Percentiles rank a stretch among this genome's conserved stretches.
Conservation (phyloP, 2,888 invertebrate species). For the Lucinisca nassula region DNA sequence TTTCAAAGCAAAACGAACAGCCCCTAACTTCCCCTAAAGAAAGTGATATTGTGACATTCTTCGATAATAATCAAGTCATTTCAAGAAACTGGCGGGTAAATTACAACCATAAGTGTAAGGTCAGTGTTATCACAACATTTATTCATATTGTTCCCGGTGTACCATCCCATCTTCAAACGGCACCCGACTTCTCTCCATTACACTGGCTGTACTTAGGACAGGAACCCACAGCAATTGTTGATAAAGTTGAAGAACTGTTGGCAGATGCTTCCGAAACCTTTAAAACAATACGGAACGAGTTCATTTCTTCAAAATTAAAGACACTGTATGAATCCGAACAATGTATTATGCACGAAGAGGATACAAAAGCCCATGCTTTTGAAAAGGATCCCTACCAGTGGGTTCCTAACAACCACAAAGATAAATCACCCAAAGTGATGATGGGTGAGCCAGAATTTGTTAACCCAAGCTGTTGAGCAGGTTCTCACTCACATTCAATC, state of each 20-base stretch:
- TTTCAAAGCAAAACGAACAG: background rate
- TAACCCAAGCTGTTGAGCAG: constrained; percentile 27
- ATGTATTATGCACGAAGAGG: background rate
- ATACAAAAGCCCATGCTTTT: background rate
- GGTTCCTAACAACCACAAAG: background rate
- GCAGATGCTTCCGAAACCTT: background rate
- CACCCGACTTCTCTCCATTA: background rate
- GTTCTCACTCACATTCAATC: background rate
- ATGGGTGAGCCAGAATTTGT: constrained; percentile 34
- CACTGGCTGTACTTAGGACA: background rate
- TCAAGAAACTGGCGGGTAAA: background rate
- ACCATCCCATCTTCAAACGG: background rate
- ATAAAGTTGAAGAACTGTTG: background rate
- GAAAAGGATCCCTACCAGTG: background rate
- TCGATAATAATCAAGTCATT: background rate
- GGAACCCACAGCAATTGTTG: background rate
- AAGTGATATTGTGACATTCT: background rate
- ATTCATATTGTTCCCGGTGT: background rate
- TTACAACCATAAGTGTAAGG: background rate
- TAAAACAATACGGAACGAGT: background rate
- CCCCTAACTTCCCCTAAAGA: background rate
- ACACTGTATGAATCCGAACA: background rate
- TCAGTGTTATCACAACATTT: background rate
- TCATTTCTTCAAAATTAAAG: background rate
- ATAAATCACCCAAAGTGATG: background rate